phyloP scores from a whole-genome alignment of 2,113 vertebrate species.

The Pelmatolapia mariae region DNA sequence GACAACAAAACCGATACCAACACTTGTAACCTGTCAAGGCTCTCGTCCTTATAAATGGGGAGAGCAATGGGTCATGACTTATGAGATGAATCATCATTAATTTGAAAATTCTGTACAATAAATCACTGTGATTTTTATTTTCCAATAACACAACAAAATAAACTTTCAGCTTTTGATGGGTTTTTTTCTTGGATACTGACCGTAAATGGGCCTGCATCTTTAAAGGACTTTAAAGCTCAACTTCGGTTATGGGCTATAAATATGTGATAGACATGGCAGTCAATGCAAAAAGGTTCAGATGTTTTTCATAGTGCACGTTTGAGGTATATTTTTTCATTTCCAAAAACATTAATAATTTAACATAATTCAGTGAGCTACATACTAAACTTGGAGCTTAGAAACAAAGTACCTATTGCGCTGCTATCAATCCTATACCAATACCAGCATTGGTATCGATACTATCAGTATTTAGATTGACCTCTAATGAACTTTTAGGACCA shows the following conservation, averaged over 20 bases:
- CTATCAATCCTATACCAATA: not conserved
- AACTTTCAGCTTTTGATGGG: not conserved
- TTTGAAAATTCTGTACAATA: not conserved
- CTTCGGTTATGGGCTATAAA: not conserved
- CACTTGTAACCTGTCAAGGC: not conserved
- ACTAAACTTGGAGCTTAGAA: not conserved
- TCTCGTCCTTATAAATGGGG: not conserved
- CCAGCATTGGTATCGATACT: not conserved
- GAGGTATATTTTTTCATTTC: not conserved
- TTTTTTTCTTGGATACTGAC: not conserved
- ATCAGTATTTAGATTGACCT: not conserved
- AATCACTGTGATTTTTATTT: not conserved
- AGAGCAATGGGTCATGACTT: not conserved
- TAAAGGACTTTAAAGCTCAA: not conserved
- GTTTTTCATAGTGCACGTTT: not conserved
- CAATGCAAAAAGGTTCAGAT: not conserved
- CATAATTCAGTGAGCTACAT: not conserved
- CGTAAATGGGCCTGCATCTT: accelerated
- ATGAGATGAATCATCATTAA: not conserved
- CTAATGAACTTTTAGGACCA: not conserved
- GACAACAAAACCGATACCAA: not conserved
- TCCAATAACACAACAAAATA: not conserved
- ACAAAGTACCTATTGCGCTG: not conserved
- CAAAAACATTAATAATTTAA: not conserved
- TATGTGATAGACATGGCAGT: not conserved